Base-by-base conservation (phyloP, 2,113 vertebrate species). In the Mesembrinibis cayennensis region DNA sequence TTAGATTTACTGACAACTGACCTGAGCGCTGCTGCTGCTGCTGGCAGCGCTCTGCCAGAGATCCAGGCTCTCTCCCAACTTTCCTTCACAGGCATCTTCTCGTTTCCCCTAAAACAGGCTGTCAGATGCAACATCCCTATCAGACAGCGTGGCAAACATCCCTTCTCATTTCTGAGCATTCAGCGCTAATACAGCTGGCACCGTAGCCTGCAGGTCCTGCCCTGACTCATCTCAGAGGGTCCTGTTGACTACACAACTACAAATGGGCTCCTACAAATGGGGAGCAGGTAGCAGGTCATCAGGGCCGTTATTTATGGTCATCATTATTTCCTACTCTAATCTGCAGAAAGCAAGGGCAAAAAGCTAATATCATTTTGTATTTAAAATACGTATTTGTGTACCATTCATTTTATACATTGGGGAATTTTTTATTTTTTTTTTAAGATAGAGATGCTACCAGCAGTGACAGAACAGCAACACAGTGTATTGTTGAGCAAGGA, bases 1-100 rank as follows among this genome's bases (percentile, higher is more conserved):
- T 94, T 69, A 71, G 53, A 66, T 80, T 80, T 80, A 82, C 70
- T 88, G 78, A 80, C 78, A 93, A 93, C 30, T 93, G 84, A 73
- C 87, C 87, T 69, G 38, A 95, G 67, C 29, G 3, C 45, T 85
- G 83, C 77, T 76, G 79, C 71, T 58, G 87, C 65, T 65, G 18
- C 86, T 85, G 79, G 61, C 95, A 93, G 81, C 7, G 5, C 65
- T 82, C 55, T 52, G 63, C 32, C 61, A 36, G 4, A 84, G 58
- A 87, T 62, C 45, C 58, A 77, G 47, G 65, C 90, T 89, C 53
- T 49, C 50, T 91, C 89, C 59, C 85, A 91, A 21, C 66, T 63
- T 81, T 27, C 69, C 66, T 67, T 84, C 89, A 58, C 25, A 81
- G 62, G 38, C 30, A 61, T 52, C 62, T 86, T 72, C 47, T 79